Percentiles rank a stretch among this genome's conserved stretches.
Evolutionary conservation across 2,113 vertebrate genomes (phyloP).

Genomic region (Mohoua ochrocephala): DNA sequence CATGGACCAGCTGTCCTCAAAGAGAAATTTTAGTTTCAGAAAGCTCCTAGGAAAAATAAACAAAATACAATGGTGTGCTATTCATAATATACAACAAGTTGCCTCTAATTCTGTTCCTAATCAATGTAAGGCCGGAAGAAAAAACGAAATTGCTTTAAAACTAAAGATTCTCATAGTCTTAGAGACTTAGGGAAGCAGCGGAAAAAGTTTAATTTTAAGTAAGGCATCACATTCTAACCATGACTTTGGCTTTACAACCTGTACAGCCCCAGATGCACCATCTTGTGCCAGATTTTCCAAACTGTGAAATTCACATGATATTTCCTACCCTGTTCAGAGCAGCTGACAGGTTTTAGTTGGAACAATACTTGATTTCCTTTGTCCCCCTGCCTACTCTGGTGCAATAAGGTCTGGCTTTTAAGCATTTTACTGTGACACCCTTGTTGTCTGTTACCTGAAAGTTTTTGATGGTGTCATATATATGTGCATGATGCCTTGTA

Average conservation of each 20-base stretch:
- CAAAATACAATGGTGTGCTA: not conserved
- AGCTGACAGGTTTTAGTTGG: not conserved
- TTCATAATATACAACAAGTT: not conserved
- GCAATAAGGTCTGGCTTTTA: not conserved
- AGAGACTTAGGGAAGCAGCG: not conserved
- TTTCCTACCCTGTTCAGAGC: not conserved
- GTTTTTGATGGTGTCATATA: not conserved
- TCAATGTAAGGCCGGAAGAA: not conserved
- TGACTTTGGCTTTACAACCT: not conserved
- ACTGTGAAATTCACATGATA: not conserved
- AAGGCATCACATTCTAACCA: not conserved
- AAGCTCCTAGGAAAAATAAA: not conserved
- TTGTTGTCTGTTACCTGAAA: not conserved
- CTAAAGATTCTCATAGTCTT: not conserved
- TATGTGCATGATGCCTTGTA: not conserved
- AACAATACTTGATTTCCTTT: not conserved
- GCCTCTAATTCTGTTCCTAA: not conserved
- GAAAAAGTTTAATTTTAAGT: not conserved
- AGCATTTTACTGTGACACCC: not conserved
- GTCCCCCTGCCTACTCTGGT: not conserved
- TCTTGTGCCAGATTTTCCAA: not conserved
- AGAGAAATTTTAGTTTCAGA: constrained; percentile 1
- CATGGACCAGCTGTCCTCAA: not conserved
- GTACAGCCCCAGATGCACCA: not conserved
- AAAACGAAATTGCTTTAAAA: not conserved